Evolutionary conservation across 2,113 vertebrate species (phyloP).

Genomic region (Salminus brasiliensis): DNA sequence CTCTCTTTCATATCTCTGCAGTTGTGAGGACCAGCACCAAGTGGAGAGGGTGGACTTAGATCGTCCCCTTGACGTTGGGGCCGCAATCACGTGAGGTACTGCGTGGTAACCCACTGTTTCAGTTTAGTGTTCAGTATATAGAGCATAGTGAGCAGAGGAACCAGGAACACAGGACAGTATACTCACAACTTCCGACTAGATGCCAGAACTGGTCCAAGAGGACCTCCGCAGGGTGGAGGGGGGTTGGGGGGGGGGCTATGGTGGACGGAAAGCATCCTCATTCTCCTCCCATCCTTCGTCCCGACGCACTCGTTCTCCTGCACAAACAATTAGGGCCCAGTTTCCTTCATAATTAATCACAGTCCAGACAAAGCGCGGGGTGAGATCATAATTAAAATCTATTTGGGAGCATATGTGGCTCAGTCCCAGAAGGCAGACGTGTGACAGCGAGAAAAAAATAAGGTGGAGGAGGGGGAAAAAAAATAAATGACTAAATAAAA

Average conservation of each 20-base stretch:
- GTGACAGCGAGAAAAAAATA: constrained; percentile 60
- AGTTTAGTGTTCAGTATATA: too few species aligned
- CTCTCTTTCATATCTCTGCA: too few species aligned
- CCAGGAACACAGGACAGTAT: too few species aligned
- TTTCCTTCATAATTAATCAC: constrained; percentile 78
- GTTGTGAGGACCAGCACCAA: too few species aligned
- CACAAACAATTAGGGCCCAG: constrained; percentile 76
- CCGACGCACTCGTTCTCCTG: constrained; percentile 17
- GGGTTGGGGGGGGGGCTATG: constrained; percentile 3
- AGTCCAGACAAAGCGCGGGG: constrained; percentile 71
- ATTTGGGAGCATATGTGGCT: constrained; percentile 73
- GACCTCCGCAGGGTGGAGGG: too few species aligned
- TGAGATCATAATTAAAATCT: constrained; percentile 80
- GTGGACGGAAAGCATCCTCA: constrained; percentile 35
- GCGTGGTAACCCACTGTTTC: too few species aligned
- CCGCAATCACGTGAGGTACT: too few species aligned
- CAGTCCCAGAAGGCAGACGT: constrained; percentile 67
- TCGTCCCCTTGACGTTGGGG: too few species aligned
- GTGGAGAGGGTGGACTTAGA: too few species aligned
- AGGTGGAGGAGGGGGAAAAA: not conserved
- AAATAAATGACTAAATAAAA: constrained; percentile 55
- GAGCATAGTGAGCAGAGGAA: too few species aligned
- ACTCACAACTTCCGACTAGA: too few species aligned
- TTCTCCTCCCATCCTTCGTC: constrained; percentile 1
- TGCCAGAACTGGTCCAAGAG: not conserved